A percentile compares a stretch with the other conserved stretches of the same genome.
Conservation (phyloP, 2,888 invertebrate genomes). For the Eulithis testata region DNA sequence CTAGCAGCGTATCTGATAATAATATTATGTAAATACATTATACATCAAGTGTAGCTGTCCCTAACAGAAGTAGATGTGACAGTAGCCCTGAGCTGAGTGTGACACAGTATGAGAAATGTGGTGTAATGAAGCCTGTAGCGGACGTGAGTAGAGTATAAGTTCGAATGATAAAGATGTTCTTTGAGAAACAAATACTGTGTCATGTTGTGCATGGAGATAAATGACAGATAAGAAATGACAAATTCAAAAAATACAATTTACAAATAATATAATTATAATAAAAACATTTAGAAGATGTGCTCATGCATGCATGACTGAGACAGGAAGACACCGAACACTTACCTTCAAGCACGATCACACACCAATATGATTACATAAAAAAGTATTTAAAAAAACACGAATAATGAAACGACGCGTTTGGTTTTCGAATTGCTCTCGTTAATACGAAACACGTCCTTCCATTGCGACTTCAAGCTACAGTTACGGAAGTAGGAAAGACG, state of each 20-base stretch:
- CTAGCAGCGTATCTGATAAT: conserved; percentile 62
- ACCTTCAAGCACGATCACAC: conserved; percentile 66
- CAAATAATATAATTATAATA: conserved; percentile 55
- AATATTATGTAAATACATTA: conserved; percentile 53
- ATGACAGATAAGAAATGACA: conserved; percentile 70
- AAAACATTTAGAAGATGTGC: conserved; percentile 59
- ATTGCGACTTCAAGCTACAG: conserved; percentile 75
- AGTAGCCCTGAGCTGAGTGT: conserved; percentile 42
- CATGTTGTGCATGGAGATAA: conserved; percentile 75
- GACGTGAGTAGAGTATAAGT: conserved; percentile 54
- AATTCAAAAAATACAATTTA: conserved; percentile 64
- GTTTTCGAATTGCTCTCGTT: conserved; percentile 38
- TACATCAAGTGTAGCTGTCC: conserved; percentile 56
- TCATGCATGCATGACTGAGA: conserved; percentile 76
- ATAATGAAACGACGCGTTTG: conserved; percentile 74
- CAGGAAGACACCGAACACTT: conserved; percentile 76
- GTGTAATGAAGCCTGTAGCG: conserved; percentile 64
- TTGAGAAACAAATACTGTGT: conserved; percentile 65
- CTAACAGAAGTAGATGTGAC: conserved; percentile 43
- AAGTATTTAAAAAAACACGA: conserved; percentile 57
- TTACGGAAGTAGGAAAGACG: conserved; percentile 65
- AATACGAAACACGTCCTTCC: conserved; percentile 69
- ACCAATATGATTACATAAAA: conserved; percentile 54
- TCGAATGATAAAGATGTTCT: conserved; percentile 64
- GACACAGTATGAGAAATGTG: conserved; percentile 46